Conservation (phyloP, 2,797 vertebrate species). For the Melopsittacus undulatus region DNA sequence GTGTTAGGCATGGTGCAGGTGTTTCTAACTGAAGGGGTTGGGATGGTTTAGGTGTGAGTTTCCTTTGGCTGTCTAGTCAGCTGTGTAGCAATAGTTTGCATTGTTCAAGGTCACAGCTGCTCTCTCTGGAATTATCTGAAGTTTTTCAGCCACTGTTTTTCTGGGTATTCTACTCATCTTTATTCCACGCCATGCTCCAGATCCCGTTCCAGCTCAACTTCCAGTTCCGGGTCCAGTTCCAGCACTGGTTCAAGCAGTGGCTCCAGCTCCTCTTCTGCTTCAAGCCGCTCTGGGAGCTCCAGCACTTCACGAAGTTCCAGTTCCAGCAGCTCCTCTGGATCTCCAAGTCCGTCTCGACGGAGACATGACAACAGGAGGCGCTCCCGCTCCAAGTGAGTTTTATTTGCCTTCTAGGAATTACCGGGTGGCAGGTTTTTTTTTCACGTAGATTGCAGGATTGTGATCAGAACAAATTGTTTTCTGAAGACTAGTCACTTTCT, state of each 20-base stretch:
- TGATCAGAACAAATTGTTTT: background rate
- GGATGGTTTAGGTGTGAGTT: background rate
- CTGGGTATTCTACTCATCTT: background rate
- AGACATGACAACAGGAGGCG: slow-evolving; percentile 93
- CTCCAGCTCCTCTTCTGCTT: slow-evolving; percentile 94
- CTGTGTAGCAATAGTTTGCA: background rate
- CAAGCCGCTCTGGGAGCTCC: slow-evolving; percentile 93
- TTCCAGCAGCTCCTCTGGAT: slow-evolving; percentile 93
- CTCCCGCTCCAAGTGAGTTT: slow-evolving; percentile 89
- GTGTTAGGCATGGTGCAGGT: background rate
- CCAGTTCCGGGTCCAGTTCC: slow-evolving; percentile 94
- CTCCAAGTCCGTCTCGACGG: slow-evolving; percentile 89
- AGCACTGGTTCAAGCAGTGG: slow-evolving; percentile 96
- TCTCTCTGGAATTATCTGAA: background rate
- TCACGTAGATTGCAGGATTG: background rate
- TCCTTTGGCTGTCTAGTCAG: background rate
- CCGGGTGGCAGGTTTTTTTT: background rate
- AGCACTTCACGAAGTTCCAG: slow-evolving; percentile 94
- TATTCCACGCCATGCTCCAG: slow-evolving; percentile 25
- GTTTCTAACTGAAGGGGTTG: background rate
- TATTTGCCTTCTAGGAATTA: background rate
- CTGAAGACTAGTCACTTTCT: background rate
- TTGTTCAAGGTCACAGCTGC: background rate
- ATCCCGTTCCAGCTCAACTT: slow-evolving; percentile 90
- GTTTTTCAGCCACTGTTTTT: background rate